These are phyloP conservation scores for Horisme vitalbata DNA, from an alignment of 2,888 invertebrate species.

Conservation along the genomic window DNA sequence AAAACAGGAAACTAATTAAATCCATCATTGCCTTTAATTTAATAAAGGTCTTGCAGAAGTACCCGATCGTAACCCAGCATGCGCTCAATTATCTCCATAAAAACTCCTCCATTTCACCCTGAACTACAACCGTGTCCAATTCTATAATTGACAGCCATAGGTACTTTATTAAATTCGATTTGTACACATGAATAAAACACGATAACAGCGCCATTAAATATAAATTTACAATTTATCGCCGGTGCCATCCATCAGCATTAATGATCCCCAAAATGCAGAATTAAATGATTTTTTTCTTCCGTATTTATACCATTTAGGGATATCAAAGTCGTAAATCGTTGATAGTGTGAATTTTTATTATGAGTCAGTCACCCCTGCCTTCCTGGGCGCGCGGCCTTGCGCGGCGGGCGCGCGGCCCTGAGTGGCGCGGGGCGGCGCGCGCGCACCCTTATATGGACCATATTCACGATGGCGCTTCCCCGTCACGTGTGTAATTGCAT, in stretches of 20 bases:
- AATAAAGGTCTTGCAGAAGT: slow-evolving; percentile 15
- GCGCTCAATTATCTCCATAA: slow-evolving; percentile 15
- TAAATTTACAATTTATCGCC: slow-evolving; percentile 32
- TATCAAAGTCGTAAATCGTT: slow-evolving; percentile 60
- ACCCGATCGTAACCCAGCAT: slow-evolving; percentile 8
- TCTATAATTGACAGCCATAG: slow-evolving; percentile 24
- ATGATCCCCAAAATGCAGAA: slow-evolving; percentile 29
- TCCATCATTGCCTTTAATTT: slow-evolving; percentile 11
- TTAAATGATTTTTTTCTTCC: slow-evolving; percentile 52
- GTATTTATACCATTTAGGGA: slow-evolving; percentile 52
- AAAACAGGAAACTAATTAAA: slow-evolving; percentile 12
- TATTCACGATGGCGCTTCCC: slow-evolving; percentile 51
- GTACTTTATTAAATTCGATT: slow-evolving; percentile 28
- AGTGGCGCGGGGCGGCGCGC: slow-evolving; percentile 49
- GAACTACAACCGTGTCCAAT: slow-evolving; percentile 30
- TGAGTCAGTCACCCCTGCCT: slow-evolving; percentile 66
- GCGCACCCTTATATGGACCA: slow-evolving; percentile 52
- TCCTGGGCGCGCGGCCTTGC: slow-evolving; percentile 14
- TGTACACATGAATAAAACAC: slow-evolving; percentile 22
- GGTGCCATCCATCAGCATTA: slow-evolving; percentile 46
- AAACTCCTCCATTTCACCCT: slow-evolving; percentile 16
- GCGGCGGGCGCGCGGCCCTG: slow-evolving; percentile 46
- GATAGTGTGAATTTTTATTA: slow-evolving; percentile 61
- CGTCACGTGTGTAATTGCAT: slow-evolving; percentile 56
- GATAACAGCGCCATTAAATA: slow-evolving; percentile 26